Percentiles rank a stretch among this genome's conserved stretches.
Conservation (phyloP, 2,888 invertebrate genomes). For the Megalurothrips usitatus region DNA sequence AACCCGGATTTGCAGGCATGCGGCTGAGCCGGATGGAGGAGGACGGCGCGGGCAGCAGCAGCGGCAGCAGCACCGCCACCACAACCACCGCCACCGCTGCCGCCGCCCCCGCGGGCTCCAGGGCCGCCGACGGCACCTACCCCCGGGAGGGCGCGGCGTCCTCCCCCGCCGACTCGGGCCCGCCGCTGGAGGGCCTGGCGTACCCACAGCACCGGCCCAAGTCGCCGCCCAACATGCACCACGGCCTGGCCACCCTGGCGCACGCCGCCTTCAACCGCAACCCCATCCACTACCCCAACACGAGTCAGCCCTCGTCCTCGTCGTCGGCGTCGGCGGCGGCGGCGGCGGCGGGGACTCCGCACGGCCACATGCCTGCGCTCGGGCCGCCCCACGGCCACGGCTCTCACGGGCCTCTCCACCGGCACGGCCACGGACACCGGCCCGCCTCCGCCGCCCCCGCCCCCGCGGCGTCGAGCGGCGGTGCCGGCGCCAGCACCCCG, state of each 20-base stretch:
- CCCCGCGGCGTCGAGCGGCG: not conserved
- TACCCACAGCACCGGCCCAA: constrained; percentile 39
- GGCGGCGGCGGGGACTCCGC: too few relatives aligned
- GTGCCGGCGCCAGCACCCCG: constrained; percentile 40
- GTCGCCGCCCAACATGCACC: constrained; percentile 32
- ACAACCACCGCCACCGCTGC: too few relatives aligned
- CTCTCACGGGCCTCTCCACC: too few relatives aligned
- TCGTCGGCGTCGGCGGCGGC: too few relatives aligned
- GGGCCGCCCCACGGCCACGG: too few relatives aligned
- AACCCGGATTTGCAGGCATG: not conserved
- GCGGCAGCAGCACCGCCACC: constrained; percentile 44
- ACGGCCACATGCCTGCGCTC: too few relatives aligned
- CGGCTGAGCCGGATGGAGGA: not conserved
- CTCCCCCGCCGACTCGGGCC: constrained; percentile 27
- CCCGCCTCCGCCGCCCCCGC: constrained; percentile 22
- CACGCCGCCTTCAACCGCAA: constrained; percentile 43
- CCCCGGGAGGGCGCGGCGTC: too few relatives aligned
- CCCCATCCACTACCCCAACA: constrained; percentile 39
- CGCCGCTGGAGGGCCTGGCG: constrained; percentile 38
- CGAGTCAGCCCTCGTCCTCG: constrained; percentile 34
- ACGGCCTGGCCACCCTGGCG: constrained; percentile 45
- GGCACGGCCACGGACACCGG: constrained; percentile 36
- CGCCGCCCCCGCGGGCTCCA: too few relatives aligned
- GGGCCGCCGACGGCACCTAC: too few relatives aligned
- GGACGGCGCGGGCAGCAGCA: constrained; percentile 33